Conservation (phyloP, 2,113 vertebrate genomes). For the Tragelaphus scriptus region DNA sequence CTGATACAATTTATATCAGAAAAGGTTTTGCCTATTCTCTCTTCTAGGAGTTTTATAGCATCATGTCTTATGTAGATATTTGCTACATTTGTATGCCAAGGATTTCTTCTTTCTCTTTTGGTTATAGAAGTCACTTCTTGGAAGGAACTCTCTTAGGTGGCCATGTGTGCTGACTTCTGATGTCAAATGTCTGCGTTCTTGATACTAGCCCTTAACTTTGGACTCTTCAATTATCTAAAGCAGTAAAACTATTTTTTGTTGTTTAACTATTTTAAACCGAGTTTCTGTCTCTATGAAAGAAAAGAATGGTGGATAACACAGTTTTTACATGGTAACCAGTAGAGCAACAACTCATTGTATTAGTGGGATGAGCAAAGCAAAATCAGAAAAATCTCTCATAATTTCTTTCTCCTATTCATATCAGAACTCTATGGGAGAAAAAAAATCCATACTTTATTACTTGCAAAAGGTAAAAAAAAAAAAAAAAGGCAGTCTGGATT, state of each 20-base stretch:
- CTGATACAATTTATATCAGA: background rate
- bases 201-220: background rate
- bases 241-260: background rate
- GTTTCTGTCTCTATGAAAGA: background rate
- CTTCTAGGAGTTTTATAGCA: background rate
- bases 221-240: background rate
- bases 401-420: background rate
- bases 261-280: background rate
- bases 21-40: background rate
- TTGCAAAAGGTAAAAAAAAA: background rate
- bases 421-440: background rate
- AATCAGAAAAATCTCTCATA: background rate
- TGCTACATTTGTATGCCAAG: background rate
- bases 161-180: background rate
- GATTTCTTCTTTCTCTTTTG: background rate
- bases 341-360: background rate
- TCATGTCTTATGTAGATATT: background rate
- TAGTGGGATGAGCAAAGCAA: background rate
- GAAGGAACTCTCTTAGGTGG: background rate
- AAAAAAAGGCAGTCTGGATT: background rate
- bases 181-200: background rate
- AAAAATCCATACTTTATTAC: slow-evolving; percentile 11
- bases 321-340: background rate
- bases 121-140: background rate
- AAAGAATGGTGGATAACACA: background rate